A percentile compares a stretch with the other conserved stretches of the same genome.
Conservation (phyloP, 2,113 vertebrate genomes). For the Anarhynchus alexandrinus region DNA sequence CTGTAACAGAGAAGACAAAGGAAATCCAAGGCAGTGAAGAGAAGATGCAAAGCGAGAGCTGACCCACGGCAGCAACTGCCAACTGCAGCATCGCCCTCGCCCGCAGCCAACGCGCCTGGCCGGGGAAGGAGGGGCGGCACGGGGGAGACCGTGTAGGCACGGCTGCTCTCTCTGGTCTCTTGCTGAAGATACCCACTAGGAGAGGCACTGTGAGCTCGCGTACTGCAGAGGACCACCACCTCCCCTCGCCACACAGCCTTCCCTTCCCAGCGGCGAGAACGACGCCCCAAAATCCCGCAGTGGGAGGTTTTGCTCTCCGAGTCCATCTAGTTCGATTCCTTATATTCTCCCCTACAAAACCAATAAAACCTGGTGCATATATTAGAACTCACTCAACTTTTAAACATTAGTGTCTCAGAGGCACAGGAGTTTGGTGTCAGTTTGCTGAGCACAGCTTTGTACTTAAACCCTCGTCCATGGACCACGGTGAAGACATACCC, state of each 20-base stretch:
- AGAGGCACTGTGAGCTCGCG: rapidly evolving
- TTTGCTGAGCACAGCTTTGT: background rate
- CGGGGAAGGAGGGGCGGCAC: background rate
- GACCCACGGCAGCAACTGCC: background rate
- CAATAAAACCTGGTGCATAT: background rate
- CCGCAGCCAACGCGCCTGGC: background rate
- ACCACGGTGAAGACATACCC: background rate
- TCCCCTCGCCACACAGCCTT: background rate
- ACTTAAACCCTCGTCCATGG: background rate
- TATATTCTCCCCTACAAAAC: background rate
- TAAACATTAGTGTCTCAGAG: background rate
- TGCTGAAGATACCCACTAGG: background rate
- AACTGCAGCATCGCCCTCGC: background rate
- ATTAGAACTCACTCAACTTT: background rate
- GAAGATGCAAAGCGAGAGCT: background rate
- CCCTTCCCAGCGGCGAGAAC: background rate
- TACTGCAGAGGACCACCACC: background rate
- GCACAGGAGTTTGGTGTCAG: rapidly evolving
- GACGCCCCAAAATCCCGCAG: rapidly evolving
- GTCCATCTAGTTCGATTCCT: background rate
- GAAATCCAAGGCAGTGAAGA: background rate
- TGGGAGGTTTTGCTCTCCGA: background rate
- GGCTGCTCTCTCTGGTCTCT: background rate
- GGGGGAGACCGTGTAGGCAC: rapidly evolving
- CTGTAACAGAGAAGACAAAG: background rate